Conservation (phyloP, 2,113 vertebrate genomes). For the Cochlearius cochlearius region DNA sequence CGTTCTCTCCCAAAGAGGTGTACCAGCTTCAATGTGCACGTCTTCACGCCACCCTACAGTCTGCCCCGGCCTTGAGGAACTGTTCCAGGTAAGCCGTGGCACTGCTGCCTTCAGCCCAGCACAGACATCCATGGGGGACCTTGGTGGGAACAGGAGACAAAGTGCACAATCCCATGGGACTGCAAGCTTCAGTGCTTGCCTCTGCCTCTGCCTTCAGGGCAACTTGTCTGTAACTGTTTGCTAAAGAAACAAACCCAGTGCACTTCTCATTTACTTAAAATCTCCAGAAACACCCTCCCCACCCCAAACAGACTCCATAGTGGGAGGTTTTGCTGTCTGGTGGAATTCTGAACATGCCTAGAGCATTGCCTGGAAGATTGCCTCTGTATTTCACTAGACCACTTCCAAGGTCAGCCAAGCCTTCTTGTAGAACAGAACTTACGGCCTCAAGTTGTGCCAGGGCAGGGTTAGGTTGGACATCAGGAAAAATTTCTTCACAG, state of each 20-base stretch:
- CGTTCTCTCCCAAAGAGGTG: neutral
- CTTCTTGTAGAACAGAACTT: neutral
- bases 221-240: neutral
- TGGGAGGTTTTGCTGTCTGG: neutral
- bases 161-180: neutral
- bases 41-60: neutral
- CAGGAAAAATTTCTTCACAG: no score
- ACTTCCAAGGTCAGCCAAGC: neutral
- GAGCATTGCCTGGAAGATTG: neutral
- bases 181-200: neutral
- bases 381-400: neutral
- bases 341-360: neutral
- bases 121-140: neutral
- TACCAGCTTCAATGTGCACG: neutral
- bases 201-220: neutral
- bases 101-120: neutral
- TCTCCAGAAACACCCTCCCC: neutral
- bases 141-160: neutral
- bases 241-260: neutral
- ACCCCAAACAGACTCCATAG: neutral
- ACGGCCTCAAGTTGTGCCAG: no score
- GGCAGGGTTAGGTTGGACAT: no score
- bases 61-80: neutral
- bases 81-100: fast-evolving
- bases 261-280: neutral